These are phyloP conservation scores for Amblyornis subalaris DNA, from an alignment of 2,113 vertebrate species.

Conservation along the genomic window DNA sequence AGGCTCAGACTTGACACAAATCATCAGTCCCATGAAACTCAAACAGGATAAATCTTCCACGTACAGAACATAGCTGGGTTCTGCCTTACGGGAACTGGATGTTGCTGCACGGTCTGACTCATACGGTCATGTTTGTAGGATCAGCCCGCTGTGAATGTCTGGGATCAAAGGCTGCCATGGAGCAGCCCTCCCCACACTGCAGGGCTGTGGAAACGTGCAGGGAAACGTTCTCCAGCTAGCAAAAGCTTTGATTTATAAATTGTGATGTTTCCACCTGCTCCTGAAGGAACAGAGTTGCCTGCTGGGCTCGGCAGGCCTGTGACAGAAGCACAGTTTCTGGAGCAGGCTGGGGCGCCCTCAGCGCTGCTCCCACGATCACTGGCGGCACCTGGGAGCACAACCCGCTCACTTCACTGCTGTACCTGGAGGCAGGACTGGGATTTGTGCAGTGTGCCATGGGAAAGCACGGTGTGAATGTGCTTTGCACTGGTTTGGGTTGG, in stretches of 20 bases:
- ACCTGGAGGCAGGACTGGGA: background rate
- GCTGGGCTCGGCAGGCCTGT: background rate
- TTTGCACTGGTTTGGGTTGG: background rate
- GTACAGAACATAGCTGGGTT: background rate
- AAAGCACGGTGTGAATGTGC: background rate
- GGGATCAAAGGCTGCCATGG: background rate
- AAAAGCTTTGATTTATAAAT: constrained; percentile 32
- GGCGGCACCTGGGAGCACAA: background rate
- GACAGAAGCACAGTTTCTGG: background rate
- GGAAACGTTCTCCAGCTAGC: background rate
- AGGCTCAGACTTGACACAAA: background rate
- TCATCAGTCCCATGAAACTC: background rate
- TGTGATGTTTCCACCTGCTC: constrained; percentile 1
- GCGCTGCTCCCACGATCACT: rapidly evolving
- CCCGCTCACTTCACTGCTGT: background rate
- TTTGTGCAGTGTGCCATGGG: rapidly evolving
- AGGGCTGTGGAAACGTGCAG: background rate
- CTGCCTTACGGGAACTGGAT: constrained; percentile 10
- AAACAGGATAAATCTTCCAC: constrained; percentile 7
- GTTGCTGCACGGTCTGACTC: background rate
- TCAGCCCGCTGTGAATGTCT: background rate
- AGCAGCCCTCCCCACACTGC: background rate
- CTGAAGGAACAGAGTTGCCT: constrained; percentile 11
- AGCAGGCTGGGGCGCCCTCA: background rate
- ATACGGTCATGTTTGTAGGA: background rate